Evolutionary conservation across 2,113 vertebrate species (phyloP).

Genomic region (Bubo bubo): DNA sequence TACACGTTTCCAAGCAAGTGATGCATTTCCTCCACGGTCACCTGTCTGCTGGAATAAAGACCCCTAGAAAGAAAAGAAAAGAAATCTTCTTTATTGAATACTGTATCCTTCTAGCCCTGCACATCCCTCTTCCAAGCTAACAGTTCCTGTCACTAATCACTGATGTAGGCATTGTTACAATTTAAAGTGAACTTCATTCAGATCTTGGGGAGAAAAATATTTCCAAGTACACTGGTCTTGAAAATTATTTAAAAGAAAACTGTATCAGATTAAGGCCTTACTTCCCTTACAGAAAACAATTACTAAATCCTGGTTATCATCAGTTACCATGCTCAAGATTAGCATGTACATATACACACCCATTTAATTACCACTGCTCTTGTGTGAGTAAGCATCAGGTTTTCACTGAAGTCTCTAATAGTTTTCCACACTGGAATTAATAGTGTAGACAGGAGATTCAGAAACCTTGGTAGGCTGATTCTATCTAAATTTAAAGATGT

Average conservation of each 20-base stretch:
- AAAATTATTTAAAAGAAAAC: background rate
- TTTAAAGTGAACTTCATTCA: background rate
- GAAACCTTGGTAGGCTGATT: background rate
- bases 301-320: background rate
- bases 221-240: background rate
- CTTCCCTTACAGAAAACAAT: background rate
- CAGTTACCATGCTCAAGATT: background rate
- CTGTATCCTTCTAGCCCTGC: background rate
- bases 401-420: background rate
- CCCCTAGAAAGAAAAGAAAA: conserved; percentile 74
- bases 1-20: conserved; percentile 86
- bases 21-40: conserved; percentile 70
- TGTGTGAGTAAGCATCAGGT: background rate
- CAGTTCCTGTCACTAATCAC: background rate
- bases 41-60: conserved; percentile 77
- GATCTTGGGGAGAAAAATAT: background rate
- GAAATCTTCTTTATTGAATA: background rate
- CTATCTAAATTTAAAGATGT: background rate
- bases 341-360: background rate
- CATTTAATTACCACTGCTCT: background rate
- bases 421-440: conserved; percentile 6
- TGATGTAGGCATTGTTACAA: background rate
- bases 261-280: background rate
- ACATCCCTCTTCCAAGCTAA: background rate
- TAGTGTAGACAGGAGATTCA: background rate